Percentiles rank a stretch among this genome's conserved stretches.
Evolutionary conservation across 2,113 vertebrate species (phyloP).

Genomic region (Siphamia tubifer): DNA sequence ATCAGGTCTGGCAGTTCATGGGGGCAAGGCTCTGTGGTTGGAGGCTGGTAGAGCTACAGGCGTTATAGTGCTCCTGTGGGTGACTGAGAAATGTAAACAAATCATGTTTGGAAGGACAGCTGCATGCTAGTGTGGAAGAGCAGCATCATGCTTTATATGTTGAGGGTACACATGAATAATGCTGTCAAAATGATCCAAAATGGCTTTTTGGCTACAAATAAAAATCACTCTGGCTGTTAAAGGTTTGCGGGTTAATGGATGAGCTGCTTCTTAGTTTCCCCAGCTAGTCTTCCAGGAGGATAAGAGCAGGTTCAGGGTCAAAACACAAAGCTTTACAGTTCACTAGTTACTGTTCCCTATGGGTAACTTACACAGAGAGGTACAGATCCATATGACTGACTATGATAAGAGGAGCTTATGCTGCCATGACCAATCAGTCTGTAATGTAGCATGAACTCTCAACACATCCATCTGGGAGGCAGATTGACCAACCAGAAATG

Average conservation of each 20-base stretch:
- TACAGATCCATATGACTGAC: constrained; percentile 50
- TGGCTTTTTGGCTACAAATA: constrained; percentile 11
- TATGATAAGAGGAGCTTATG: constrained; percentile 43
- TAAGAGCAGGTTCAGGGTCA: constrained; percentile 50
- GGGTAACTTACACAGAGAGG: constrained; percentile 36
- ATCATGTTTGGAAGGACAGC: constrained; percentile 60
- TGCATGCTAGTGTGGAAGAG: constrained; percentile 35
- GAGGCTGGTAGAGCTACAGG: constrained; percentile 52
- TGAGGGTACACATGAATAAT: not conserved
- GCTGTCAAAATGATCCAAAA: constrained; percentile 3
- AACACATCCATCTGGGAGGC: constrained; percentile 51
- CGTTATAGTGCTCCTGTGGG: constrained; percentile 67
- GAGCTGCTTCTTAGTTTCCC: constrained; percentile 24
- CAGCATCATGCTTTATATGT: constrained; percentile 7
- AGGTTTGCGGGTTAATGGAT: constrained; percentile 4
- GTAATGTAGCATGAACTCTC: constrained; percentile 63
- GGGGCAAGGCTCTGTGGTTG: constrained; percentile 65
- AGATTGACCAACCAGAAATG: constrained; percentile 32
- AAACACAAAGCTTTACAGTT: constrained; percentile 39
- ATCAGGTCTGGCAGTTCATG: constrained; percentile 37
- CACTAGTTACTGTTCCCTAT: constrained; percentile 47
- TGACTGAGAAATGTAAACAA: constrained; percentile 79
- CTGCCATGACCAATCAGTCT: constrained; percentile 46
- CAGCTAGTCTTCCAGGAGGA: constrained; percentile 22
- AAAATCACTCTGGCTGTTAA: constrained; percentile 6